Evolutionary conservation across 2,888 invertebrate species (phyloP).

Genomic region (Acronicta aceris): DNA sequence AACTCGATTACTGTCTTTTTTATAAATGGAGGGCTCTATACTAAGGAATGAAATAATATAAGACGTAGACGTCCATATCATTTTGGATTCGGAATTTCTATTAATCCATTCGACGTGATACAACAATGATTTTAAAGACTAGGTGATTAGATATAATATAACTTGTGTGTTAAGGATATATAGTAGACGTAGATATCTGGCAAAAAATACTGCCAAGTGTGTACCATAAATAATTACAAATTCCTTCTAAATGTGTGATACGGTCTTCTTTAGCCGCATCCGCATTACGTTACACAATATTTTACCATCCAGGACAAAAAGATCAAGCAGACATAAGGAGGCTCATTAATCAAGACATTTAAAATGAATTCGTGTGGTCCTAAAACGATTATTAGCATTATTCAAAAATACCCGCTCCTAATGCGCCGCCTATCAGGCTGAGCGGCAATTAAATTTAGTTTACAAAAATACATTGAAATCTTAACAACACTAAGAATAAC

Average conservation of each 20-base stretch:
- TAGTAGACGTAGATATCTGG: no score
- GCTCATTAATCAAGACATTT: neutral
- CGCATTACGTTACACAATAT: no score
- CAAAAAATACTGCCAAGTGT: no score
- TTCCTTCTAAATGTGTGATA: neutral
- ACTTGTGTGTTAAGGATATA: neutral
- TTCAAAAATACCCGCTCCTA: neutral
- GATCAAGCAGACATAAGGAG: neutral
- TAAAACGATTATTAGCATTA: neutral
- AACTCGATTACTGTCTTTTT: slow-evolving; percentile 7
- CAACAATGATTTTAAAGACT: slow-evolving; percentile 24
- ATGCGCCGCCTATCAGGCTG: neutral
- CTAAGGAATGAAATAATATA: slow-evolving; percentile 21
- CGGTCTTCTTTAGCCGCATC: neutral
- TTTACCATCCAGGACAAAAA: no score
- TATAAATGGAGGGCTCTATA: neutral
- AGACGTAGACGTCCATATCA: slow-evolving; percentile 13
- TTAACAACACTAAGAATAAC: neutral
- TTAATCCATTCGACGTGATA: slow-evolving; percentile 1
- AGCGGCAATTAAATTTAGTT: neutral
- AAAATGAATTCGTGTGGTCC: no score
- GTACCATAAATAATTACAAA: neutral
- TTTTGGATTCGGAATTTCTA: slow-evolving; percentile 12
- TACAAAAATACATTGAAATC: neutral
- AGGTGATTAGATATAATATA: slow-evolving; percentile 20